These are phyloP conservation scores for Pagrus major DNA, from an alignment of 2,113 vertebrate species.

Conservation along the genomic window DNA sequence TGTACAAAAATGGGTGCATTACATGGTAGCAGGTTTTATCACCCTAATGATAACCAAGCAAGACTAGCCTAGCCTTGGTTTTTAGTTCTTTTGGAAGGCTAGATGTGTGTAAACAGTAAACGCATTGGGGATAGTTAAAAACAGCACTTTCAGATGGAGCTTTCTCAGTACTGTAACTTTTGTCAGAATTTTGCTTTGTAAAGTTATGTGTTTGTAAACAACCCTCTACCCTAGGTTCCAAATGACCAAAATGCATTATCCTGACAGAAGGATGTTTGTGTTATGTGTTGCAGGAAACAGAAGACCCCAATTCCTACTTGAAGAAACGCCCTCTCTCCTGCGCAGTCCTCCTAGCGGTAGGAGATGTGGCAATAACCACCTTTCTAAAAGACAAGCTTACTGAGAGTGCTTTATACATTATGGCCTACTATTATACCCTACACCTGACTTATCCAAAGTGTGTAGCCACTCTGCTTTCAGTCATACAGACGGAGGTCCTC, in stretches of 20 bases:
- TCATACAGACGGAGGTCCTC: constrained; percentile 58
- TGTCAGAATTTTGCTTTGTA: constrained; percentile 3
- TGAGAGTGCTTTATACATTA: constrained; percentile 50
- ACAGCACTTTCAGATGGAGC: not conserved
- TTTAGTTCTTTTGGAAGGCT: not conserved
- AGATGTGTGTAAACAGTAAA: not conserved
- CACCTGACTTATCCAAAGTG: constrained; percentile 57
- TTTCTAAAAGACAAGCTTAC: constrained; percentile 47
- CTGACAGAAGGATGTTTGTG: constrained; percentile 28
- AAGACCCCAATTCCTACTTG: constrained; percentile 47
- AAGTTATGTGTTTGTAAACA: constrained; percentile 21
- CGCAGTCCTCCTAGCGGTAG: constrained; percentile 51
- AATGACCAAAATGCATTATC: constrained; percentile 26
- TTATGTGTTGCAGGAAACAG: constrained; percentile 46
- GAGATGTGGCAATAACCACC: constrained; percentile 17
- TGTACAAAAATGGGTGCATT: not conserved
- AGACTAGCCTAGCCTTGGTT: not conserved
- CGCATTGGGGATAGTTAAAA: constrained; percentile 5
- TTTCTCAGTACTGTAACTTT: not conserved
- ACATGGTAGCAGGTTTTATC: constrained; percentile 11
- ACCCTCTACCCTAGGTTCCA: constrained; percentile 3
- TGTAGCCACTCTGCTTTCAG: constrained; percentile 58
- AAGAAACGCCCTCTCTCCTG: constrained; percentile 55
- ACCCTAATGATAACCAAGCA: not conserved
- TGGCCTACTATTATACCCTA: constrained; percentile 57